These are phyloP conservation scores for Gnathonemus longibarbis DNA, from an alignment of 2,113 vertebrate species.

Conservation along the genomic window DNA sequence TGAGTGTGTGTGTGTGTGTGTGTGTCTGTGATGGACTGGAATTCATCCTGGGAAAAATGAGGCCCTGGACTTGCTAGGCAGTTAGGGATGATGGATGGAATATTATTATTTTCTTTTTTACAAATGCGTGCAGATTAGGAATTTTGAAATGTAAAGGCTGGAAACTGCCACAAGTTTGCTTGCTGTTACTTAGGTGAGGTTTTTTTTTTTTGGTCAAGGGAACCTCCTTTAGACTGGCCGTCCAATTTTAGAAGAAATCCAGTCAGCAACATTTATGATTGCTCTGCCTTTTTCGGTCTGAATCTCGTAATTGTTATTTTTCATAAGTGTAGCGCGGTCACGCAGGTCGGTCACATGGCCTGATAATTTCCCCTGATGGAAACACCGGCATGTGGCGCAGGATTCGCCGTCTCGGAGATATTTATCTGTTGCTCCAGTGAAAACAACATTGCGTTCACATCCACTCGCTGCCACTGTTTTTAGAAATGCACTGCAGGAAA, in stretches of 20 bases:
- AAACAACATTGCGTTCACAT: background rate
- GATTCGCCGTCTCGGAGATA: conserved; percentile 66
- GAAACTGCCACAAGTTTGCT: background rate
- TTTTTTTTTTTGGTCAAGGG: background rate
- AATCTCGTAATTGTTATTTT: conserved; percentile 16
- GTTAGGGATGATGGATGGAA: background rate
- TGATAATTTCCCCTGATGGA: conserved; percentile 75
- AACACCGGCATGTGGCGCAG: conserved; percentile 68
- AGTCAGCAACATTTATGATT: conserved; percentile 4
- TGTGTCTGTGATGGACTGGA: background rate
- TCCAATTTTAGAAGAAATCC: conserved; percentile 1
- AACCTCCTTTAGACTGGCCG: background rate
- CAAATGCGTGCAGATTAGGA: background rate
- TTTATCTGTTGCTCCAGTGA: conserved; percentile 44
- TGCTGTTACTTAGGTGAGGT: background rate
- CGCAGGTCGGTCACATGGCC: conserved; percentile 33
- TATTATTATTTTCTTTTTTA: background rate
- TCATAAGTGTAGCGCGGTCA: background rate
- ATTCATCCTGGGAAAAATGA: background rate
- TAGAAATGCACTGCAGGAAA: background rate
- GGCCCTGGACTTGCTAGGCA: background rate
- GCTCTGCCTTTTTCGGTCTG: background rate
- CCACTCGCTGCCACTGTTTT: background rate
- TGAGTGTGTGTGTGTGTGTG: background rate
- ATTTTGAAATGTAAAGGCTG: background rate